These are phyloP conservation scores for Scatophagus argus DNA, from an alignment of 2,113 vertebrate genomes.

Conservation along the genomic window DNA sequence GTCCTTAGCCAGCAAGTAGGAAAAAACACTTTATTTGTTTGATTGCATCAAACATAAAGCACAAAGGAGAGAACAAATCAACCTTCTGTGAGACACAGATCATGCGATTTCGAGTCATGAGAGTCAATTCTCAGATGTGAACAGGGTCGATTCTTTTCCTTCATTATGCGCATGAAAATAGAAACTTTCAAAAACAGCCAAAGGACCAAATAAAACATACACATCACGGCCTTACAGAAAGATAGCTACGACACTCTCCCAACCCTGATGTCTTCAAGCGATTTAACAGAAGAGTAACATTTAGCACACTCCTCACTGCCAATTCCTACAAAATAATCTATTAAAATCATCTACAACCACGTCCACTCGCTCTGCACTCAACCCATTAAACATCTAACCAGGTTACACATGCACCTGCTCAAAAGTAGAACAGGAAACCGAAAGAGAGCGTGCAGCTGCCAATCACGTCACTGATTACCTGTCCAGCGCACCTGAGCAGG, in stretches of 20 bases:
- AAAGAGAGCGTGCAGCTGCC: neutral
- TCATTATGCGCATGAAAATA: neutral
- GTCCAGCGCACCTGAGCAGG: constrained; percentile 29
- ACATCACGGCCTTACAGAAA: neutral
- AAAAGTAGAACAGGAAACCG: neutral
- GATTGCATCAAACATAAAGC: neutral
- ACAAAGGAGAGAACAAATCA: neutral
- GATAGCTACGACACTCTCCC: too few relatives aligned
- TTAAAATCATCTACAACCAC: too few relatives aligned
- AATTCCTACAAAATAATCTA: too few relatives aligned
- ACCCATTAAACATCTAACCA: too few relatives aligned
- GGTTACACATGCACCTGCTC: neutral
- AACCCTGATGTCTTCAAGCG: too few relatives aligned
- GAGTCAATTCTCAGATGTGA: neutral
- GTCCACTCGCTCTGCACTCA: too few relatives aligned
- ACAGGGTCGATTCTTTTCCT: neutral
- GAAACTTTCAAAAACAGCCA: neutral
- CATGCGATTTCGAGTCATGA: constrained; percentile 25
- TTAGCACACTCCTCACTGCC: neutral
- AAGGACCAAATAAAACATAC: neutral
- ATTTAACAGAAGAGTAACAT: too few relatives aligned
- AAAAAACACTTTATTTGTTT: rapidly evolving
- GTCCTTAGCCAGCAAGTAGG: too few relatives aligned
- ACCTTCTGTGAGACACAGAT: neutral
- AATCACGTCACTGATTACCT: neutral